Conservation (phyloP, 1,140 invertebrate species). For the Rhynchophorus ferrugineus region DNA sequence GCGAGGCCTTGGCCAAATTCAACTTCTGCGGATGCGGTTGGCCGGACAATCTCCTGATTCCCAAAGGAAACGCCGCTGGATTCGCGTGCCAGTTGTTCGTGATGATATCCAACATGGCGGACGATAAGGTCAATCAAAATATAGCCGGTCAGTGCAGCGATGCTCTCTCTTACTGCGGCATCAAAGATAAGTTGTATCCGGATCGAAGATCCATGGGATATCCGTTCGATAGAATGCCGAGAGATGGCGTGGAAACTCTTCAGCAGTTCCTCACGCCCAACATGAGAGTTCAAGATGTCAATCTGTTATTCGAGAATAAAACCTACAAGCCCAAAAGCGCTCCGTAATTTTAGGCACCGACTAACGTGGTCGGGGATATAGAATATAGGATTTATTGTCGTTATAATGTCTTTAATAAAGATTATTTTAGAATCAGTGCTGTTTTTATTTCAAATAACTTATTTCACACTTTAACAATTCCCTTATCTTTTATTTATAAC, state of each 20-base stretch:
- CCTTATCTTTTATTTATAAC: too few relatives aligned
- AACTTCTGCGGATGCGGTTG: slow-evolving; percentile 82
- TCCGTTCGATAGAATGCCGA: slow-evolving; percentile 61
- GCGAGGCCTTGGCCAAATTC: slow-evolving; percentile 49
- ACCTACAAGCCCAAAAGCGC: slow-evolving; percentile 28
- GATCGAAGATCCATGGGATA: slow-evolving; percentile 67
- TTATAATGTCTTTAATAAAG: too few relatives aligned
- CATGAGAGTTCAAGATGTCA: slow-evolving; percentile 53
- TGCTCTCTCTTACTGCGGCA: slow-evolving; percentile 65
- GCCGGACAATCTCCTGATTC: slow-evolving; percentile 76
- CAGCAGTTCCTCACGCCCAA: slow-evolving; percentile 59
- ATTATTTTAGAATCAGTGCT: too few relatives aligned
- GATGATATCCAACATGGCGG: slow-evolving; percentile 69
- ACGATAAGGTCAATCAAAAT: slow-evolving; percentile 47
- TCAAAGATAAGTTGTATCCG: slow-evolving; percentile 63
- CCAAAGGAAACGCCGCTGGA: slow-evolving; percentile 62
- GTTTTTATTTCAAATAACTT: too few relatives aligned
- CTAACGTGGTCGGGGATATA: too few relatives aligned
- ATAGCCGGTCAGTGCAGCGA: slow-evolving; percentile 50
- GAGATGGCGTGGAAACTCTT: slow-evolving; percentile 45
- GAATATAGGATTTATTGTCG: too few relatives aligned
- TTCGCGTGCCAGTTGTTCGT: slow-evolving; percentile 64
- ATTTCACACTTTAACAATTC: too few relatives aligned
- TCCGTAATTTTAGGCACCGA: too few relatives aligned
- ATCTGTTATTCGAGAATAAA: slow-evolving; percentile 43